Base-by-base conservation (phyloP, 2,797 vertebrate species). In the Tenualosa thibaudeaui region DNA sequence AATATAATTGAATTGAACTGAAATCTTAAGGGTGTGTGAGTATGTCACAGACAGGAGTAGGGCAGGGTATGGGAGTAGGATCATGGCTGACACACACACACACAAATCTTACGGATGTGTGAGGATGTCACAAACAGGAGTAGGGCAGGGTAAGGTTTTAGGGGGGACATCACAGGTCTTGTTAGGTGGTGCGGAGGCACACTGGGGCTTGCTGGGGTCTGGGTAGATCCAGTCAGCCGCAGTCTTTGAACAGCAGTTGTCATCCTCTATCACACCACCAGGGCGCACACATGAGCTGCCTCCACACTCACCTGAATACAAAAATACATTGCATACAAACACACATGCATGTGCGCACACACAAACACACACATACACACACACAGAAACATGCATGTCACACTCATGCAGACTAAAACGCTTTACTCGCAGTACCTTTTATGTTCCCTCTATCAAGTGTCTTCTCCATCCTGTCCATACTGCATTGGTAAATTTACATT, bases 241-340 rank as follows among this genome's bases (percentile, higher is more conserved):
- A 0, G 94, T 95, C 81, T 92, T 90, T 19, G 89, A 87, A 90
- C 94, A 96, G 87, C 94, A 96, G 50, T 50, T 62, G 60, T 94
- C 83, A 0, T 85, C 82, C 86, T 96, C 95, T 0, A 87, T 85
- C 3, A 68, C n/a, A 3, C 95, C 93, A 82, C 90, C 86, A 88
- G 82, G 91, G 46, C 94, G 94, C 19, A 94, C 83, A 81, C 94
- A 95, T 0, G 94, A 94, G 26, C 51, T 84, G 1, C 86, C 92
- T 5, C 94, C 94, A 68, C 95, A 95, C 12, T 91, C 92, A 85
- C 94, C 95, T 96, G 83, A 19, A 86, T 54, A 60, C 50, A 81
- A 54, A 8, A 3, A 81, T 3, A 15, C 15, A 0, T 58, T n/a
- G n/a, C 49, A 8, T 82, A 51, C 17, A 24, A 82, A 81, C 40